phyloP scores from a whole-genome alignment of 2,113 vertebrate genomes.

The Tupaia chinensis region DNA sequence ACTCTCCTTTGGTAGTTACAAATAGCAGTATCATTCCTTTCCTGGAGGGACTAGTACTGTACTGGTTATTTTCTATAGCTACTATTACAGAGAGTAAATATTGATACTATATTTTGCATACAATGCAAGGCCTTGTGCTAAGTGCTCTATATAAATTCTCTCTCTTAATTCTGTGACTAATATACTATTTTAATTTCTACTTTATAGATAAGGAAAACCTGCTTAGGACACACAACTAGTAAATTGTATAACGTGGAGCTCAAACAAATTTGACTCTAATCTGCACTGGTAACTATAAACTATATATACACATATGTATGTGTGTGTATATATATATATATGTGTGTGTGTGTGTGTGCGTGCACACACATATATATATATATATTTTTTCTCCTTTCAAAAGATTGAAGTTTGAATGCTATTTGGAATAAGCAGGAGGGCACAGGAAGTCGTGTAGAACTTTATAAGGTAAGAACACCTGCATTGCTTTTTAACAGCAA shows the following conservation, averaged over 20 bases:
- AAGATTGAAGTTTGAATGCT: conserved; percentile 41
- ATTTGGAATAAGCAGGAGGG: conserved; percentile 56
- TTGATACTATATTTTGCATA: no score
- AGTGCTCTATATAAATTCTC: background rate
- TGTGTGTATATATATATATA: no score
- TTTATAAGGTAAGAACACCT: conserved; percentile 71
- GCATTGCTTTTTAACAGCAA: conserved; percentile 44
- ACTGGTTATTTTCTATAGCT: background rate
- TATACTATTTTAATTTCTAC: conserved; percentile 26
- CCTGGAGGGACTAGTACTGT: background rate
- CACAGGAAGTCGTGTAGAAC: conserved; percentile 71
- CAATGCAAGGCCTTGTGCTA: conserved; percentile 4
- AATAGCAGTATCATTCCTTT: background rate
- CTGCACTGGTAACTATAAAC: background rate
- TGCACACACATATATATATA: no score
- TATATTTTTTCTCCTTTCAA: conserved; percentile 21
- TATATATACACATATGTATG: no score
- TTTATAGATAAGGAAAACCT: conserved; percentile 25
- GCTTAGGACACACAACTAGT: background rate
- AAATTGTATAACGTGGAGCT: background rate
- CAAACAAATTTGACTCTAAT: background rate
- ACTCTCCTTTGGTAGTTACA: conserved; percentile 27
- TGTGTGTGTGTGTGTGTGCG: no score
- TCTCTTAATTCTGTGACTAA: background rate
- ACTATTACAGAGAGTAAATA: background rate